phyloP scores from a whole-genome alignment of 2,888 invertebrate genomes.

The Parasteatoda lunata region DNA sequence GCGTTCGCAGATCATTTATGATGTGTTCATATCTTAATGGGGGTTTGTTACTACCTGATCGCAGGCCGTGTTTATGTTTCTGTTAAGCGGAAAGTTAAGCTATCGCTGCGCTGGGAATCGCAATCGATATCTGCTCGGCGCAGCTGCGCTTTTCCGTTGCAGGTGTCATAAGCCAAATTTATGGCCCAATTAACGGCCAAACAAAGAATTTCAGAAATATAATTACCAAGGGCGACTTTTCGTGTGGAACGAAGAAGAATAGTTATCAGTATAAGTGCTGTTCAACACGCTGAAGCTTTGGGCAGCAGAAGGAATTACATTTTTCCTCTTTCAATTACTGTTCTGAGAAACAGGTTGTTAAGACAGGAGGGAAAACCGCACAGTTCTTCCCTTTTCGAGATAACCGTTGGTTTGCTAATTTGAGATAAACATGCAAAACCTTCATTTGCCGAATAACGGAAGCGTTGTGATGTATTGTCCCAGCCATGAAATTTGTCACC shows the following conservation, averaged over 20 bases:
- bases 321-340: conserved; percentile 64
- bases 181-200: conserved; percentile 63
- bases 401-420: conserved; percentile 63
- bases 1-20: neutral
- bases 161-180: conserved; percentile 66
- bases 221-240: conserved; percentile 64
- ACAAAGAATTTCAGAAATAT: conserved; percentile 67
- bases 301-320: conserved; percentile 22
- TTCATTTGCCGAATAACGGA: conserved; percentile 56
- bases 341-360: conserved; percentile 60
- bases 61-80: conserved; percentile 23
- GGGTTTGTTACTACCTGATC: conserved; percentile 22
- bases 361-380: conserved; percentile 18
- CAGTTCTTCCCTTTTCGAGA: conserved; percentile 47
- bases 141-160: conserved; percentile 63
- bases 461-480: conserved; percentile 53
- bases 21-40: conserved; percentile 23
- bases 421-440: conserved; percentile 66
- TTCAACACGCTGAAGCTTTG: conserved; percentile 54
- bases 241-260: conserved; percentile 63
- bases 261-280: conserved; percentile 67
- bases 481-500: conserved; percentile 57
- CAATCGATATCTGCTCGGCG: conserved; percentile 50
- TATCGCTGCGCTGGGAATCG: conserved; percentile 18
- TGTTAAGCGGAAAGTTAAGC: conserved; percentile 20